A percentile compares a stretch with the other conserved stretches of the same genome.
Evolutionary conservation across 2,113 vertebrate genomes (phyloP).

Genomic region (Addax nasomaculatus): DNA sequence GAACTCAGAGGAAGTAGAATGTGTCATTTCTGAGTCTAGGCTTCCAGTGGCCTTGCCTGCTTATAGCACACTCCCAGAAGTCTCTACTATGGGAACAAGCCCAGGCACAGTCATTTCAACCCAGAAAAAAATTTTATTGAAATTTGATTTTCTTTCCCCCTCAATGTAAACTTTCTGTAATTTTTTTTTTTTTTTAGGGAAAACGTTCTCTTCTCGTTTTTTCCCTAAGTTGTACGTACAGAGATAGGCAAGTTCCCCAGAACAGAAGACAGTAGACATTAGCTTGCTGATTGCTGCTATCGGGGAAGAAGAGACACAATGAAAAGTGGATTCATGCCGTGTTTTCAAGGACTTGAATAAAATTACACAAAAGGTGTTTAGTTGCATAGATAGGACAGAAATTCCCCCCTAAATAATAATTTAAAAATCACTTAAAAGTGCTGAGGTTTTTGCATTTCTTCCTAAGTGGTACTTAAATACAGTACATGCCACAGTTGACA

Average conservation of each 20-base stretch:
- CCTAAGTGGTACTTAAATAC: neutral
- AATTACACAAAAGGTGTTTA: neutral
- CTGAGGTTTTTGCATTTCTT: slow-evolving; percentile 8
- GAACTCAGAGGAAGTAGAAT: neutral
- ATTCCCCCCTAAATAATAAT: slow-evolving; percentile 34
- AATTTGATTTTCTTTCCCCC: neutral
- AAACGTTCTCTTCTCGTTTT: neutral
- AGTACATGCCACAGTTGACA: neutral
- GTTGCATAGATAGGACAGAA: neutral
- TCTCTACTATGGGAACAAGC: neutral
- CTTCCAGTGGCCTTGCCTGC: neutral
- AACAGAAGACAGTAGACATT: neutral
- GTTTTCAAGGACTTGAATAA: slow-evolving; percentile 1
- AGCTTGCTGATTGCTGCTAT: neutral
- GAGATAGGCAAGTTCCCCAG: neutral
- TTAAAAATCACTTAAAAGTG: slow-evolving; percentile 30
- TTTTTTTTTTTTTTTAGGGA: neutral
- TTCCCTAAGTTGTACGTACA: neutral
- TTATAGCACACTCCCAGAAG: neutral
- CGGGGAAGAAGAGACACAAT: neutral
- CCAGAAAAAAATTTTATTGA: neutral
- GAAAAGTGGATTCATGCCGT: neutral
- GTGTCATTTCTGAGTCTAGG: neutral
- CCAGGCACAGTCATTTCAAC: neutral
- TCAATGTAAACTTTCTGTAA: neutral